These are phyloP conservation scores for Lepilemur septentrionalis DNA, from an alignment of 2,797 vertebrate species.

Conservation along the genomic window DNA sequence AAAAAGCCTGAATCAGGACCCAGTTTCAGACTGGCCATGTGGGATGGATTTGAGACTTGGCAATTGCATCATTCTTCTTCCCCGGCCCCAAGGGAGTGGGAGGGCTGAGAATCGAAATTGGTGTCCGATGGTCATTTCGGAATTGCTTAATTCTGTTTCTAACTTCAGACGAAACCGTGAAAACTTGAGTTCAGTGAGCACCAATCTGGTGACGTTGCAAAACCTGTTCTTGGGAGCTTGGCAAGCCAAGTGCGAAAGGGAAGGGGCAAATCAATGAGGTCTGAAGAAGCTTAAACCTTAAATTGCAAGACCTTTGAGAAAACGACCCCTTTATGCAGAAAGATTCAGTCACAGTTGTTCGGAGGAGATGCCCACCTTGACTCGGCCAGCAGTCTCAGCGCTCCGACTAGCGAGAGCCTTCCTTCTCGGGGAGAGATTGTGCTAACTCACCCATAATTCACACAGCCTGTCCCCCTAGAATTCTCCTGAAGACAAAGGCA, in stretches of 20 bases:
- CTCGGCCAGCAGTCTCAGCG: not conserved
- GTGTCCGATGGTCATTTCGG: not conserved
- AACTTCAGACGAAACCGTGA: not conserved
- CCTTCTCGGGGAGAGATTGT: not conserved
- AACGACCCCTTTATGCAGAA: not conserved
- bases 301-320: not conserved
- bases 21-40: not conserved
- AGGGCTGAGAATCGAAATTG: slow-evolving; percentile 34
- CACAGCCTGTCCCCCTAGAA: not conserved
- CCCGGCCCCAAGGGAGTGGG: not conserved
- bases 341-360: not conserved
- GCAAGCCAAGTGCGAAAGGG: not conserved
- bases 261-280: not conserved
- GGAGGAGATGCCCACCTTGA: not conserved
- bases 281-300: not conserved
- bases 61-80: not conserved
- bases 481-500: not conserved
- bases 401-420: not conserved
- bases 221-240: not conserved
- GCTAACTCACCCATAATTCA: not conserved
- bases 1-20: slow-evolving; percentile 13
- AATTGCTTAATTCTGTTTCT: slow-evolving; percentile 34
- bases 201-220: not conserved
- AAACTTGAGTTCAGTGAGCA: not conserved
- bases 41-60: slow-evolving; percentile 6